Conservation (phyloP, 1,140 invertebrate genomes). For the Megalopta genalis region DNA sequence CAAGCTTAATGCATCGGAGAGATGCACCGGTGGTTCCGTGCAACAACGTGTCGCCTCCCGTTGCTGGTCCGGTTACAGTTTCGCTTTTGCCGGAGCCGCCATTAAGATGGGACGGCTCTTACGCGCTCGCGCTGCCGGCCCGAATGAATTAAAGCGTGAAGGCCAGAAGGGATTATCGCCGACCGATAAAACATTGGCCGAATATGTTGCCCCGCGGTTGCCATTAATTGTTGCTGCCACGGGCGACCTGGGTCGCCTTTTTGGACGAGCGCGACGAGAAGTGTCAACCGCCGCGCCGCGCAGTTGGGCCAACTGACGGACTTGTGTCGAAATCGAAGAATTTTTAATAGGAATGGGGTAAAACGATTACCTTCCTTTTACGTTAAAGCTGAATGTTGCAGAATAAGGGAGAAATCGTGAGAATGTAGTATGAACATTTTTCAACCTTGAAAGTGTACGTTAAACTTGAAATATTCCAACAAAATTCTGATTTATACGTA, state of each 20-base stretch:
- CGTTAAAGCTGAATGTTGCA: too few species aligned
- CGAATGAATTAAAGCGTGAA: conserved; percentile 59
- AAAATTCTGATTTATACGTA: too few species aligned
- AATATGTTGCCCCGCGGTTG: conserved; percentile 58
- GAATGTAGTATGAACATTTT: too few species aligned
- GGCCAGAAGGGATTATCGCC: conserved; percentile 53
- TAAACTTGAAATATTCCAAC: too few species aligned
- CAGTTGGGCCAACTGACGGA: too few species aligned
- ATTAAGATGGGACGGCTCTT: conserved; percentile 35
- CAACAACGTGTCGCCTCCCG: conserved; percentile 57
- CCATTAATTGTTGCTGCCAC: conserved; percentile 49
- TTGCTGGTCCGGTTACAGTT: conserved; percentile 37
- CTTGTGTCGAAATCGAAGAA: too few species aligned
- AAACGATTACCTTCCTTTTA: too few species aligned
- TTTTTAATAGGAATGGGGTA: too few species aligned
- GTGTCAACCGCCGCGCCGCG: neutral
- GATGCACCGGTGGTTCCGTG: conserved; percentile 24
- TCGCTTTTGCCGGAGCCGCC: conserved; percentile 51
- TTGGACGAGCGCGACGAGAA: conserved; percentile 3
- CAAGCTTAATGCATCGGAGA: conserved; percentile 63
- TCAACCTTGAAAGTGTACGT: too few species aligned
- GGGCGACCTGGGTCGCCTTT: neutral
- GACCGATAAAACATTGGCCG: conserved; percentile 60
- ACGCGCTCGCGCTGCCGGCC: neutral
- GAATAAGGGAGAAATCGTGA: too few species aligned